Percentiles rank a stretch among this genome's conserved stretches.
Evolutionary conservation across 2,888 invertebrate genomes (phyloP).

Genomic region (Lithophane leautieri): DNA sequence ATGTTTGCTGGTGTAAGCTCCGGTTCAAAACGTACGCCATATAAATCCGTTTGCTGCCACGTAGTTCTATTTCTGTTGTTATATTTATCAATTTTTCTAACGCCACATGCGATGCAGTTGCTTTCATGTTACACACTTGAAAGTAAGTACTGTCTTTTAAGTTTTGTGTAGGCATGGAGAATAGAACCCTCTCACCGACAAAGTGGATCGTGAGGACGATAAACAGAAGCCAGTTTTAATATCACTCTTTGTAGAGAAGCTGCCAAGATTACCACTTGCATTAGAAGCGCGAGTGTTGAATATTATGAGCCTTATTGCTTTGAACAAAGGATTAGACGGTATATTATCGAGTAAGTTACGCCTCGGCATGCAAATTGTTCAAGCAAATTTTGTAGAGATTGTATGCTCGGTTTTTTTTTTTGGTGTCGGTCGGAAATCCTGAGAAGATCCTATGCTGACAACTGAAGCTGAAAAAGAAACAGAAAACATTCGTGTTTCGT

Average conservation of each 20-base stretch:
- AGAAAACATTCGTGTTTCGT: slow-evolving; percentile 21
- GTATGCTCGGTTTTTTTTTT: background rate
- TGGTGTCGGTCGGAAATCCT: background rate
- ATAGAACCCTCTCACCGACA: slow-evolving; percentile 42
- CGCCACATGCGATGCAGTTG: slow-evolving; percentile 63
- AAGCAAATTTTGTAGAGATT: background rate
- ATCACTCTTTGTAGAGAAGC: slow-evolving; percentile 29
- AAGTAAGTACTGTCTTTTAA: slow-evolving; percentile 60
- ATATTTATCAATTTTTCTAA: slow-evolving; percentile 71
- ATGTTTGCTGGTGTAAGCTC: slow-evolving; percentile 63
- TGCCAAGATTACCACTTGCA: slow-evolving; percentile 14
- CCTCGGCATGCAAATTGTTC: background rate
- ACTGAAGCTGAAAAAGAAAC: slow-evolving; percentile 1
- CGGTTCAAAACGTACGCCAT: slow-evolving; percentile 60
- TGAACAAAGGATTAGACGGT: background rate
- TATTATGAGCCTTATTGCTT: slow-evolving; percentile 26
- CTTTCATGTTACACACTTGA: slow-evolving; percentile 65
- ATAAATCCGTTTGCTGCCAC: slow-evolving; percentile 59
- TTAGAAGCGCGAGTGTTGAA: slow-evolving; percentile 9
- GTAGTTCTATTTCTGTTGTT: slow-evolving; percentile 65
- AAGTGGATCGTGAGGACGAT: slow-evolving; percentile 60
- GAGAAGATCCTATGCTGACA: slow-evolving; percentile 16
- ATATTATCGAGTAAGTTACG: background rate
- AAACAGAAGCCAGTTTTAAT: slow-evolving; percentile 58
- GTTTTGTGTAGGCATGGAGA: slow-evolving; percentile 49